phyloP scores from a whole-genome alignment of 2,113 vertebrate genomes.

The Onychostruthus taczanowskii region DNA sequence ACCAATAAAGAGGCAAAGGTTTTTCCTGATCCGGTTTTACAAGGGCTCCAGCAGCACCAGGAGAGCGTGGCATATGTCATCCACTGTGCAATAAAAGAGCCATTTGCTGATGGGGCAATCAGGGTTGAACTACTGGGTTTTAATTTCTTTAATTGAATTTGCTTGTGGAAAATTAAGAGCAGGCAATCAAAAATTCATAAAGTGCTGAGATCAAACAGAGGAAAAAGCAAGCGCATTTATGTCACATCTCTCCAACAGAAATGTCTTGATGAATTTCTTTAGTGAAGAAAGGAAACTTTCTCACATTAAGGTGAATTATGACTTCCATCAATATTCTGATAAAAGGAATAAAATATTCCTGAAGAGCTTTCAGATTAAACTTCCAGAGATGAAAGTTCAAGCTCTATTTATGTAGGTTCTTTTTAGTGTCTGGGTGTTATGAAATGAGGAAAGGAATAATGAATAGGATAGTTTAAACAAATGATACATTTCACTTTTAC shows the following conservation, averaged over 20 bases:
- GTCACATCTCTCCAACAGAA: not conserved
- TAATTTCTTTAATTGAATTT: conserved; percentile 54
- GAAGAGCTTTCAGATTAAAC: conserved; percentile 38
- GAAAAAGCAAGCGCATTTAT: conserved; percentile 24
- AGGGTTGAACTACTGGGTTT: not conserved
- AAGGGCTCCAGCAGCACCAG: not conserved
- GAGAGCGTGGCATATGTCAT: not conserved
- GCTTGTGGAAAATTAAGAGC: conserved; percentile 20
- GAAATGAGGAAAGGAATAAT: not conserved
- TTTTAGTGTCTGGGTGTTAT: not conserved
- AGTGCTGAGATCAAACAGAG: conserved; percentile 30
- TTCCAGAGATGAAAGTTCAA: conserved; percentile 5
- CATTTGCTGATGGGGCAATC: conserved; percentile 22
- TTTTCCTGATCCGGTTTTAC: not conserved
- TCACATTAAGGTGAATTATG: conserved; percentile 38
- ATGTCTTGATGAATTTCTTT: conserved; percentile 3
- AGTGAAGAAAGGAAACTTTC: conserved; percentile 18
- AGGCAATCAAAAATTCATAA: conserved; percentile 44
- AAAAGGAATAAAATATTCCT: conserved; percentile 40
- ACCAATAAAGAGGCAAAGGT: not conserved
- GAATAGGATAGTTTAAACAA: conserved; percentile 31
- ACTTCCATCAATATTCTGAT: conserved; percentile 37
- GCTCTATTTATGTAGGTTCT: conserved; percentile 36
- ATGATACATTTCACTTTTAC: conserved; percentile 37
- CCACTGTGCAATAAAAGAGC: not conserved